Conservation (phyloP, 2,888 invertebrate genomes). For the Serripes groenlandicus region DNA sequence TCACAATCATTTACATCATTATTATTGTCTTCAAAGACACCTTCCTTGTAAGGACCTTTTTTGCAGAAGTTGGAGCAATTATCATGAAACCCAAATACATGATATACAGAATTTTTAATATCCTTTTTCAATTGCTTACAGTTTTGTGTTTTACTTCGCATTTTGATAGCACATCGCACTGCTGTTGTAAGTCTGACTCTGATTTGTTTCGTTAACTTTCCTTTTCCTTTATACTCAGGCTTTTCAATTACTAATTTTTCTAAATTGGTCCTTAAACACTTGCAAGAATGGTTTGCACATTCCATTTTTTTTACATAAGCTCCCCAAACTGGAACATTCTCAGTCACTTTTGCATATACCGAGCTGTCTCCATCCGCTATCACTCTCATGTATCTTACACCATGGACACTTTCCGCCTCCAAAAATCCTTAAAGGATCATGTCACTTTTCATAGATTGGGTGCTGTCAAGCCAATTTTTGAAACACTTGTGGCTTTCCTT, state of each 20-base stretch:
- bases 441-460: conserved; percentile 57
- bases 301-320: conserved; percentile 39
- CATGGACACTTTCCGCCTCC: conserved; percentile 47
- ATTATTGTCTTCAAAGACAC: too few species aligned
- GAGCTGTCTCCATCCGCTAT: conserved; percentile 41
- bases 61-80: conserved; percentile 14
- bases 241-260: conserved; percentile 43
- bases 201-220: conserved; percentile 25
- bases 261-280: conserved; percentile 36
- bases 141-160: too few species aligned
- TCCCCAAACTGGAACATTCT: conserved; percentile 27
- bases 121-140: too few species aligned
- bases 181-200: conserved; percentile 43
- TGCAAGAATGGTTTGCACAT: conserved; percentile 55
- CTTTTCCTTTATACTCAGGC: conserved; percentile 40
- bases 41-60: too few species aligned
- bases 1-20: too few species aligned
- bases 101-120: conserved; percentile 38
- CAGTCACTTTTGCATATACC: conserved; percentile 34
- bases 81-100: conserved; percentile 31
- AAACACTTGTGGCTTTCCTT: conserved; percentile 45
- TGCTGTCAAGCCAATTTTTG: conserved; percentile 52
- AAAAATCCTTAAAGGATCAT: conserved; percentile 58
- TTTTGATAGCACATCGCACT: conserved; percentile 48
- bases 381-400: conserved; percentile 26